Conservation (phyloP, 2,113 vertebrate genomes). For the Percopsis transmontana region DNA sequence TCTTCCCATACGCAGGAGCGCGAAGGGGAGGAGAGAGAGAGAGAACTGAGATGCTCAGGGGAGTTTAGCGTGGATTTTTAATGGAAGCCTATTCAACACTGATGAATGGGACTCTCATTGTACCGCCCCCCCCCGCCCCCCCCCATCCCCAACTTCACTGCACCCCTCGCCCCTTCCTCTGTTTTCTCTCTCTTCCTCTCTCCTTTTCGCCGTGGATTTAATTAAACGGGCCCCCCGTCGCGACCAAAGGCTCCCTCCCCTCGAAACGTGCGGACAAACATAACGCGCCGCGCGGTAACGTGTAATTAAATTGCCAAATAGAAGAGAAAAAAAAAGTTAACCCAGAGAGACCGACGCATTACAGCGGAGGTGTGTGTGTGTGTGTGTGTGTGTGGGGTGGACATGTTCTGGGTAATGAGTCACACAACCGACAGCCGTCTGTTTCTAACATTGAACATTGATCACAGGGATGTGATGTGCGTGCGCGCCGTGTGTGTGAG, state of each 20-base stretch:
- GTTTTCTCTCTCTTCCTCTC: background rate
- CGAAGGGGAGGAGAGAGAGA: background rate
- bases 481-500: background rate
- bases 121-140: background rate
- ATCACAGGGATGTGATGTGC: background rate
- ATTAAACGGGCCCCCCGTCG: slow-evolving; percentile 38
- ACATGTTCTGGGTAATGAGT: background rate
- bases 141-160: background rate
- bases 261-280: background rate
- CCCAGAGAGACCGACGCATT: background rate
- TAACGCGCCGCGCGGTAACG: background rate
- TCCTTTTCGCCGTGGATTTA: slow-evolving; percentile 19
- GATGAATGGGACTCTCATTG: slow-evolving; percentile 31
- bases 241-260: slow-evolving; percentile 14
- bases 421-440: background rate
- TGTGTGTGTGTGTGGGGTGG: background rate
- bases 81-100: slow-evolving; percentile 35
- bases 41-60: background rate
- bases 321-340: slow-evolving; percentile 1
- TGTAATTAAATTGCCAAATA: slow-evolving; percentile 2
- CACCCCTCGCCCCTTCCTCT: background rate
- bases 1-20: background rate
- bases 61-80: slow-evolving; percentile 24
- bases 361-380: background rate
- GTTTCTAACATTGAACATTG: background rate